A percentile compares a stretch with the other conserved stretches of the same genome.
Evolutionary conservation across 2,797 vertebrate species (phyloP).

Genomic region (Orestias chungarensis): DNA sequence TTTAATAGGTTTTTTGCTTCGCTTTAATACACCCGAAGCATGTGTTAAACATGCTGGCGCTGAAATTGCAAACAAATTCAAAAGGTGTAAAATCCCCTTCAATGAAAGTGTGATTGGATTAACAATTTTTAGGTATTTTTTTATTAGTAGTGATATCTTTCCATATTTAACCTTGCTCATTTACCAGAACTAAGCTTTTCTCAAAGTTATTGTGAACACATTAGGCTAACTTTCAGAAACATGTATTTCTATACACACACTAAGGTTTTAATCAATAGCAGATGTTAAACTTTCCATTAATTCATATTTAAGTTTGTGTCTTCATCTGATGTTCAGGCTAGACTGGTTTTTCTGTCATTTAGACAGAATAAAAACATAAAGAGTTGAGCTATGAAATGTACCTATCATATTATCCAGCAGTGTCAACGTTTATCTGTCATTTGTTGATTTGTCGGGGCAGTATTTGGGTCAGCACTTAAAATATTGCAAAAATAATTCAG

Average conservation of each 20-base stretch:
- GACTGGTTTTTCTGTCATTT: too few species aligned
- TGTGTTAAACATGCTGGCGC: conserved; percentile 20
- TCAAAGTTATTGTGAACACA: background rate
- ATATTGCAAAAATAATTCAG: conserved; percentile 47
- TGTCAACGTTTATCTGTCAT: conserved; percentile 46
- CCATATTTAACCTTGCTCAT: conserved; percentile 4
- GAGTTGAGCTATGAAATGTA: conserved; percentile 37
- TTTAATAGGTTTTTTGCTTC: conserved; percentile 7
- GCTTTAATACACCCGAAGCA: conserved; percentile 7
- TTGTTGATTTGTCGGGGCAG: conserved; percentile 30
- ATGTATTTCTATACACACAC: background rate
- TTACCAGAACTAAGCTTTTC: background rate
- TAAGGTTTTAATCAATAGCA: background rate
- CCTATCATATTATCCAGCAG: conserved; percentile 44
- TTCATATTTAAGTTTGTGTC: background rate
- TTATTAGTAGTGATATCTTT: background rate
- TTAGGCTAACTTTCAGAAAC: background rate
- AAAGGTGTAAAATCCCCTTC: conserved; percentile 5
- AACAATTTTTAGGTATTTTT: background rate
- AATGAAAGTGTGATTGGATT: conserved; percentile 1
- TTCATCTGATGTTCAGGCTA: too few species aligned
- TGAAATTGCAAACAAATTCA: conserved; percentile 17
- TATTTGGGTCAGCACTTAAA: conserved; percentile 49
- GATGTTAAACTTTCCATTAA: background rate
- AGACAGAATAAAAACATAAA: conserved; percentile 6